These are phyloP conservation scores for Pyrochroa serraticornis DNA, from an alignment of 2,888 invertebrate species.

Conservation along the genomic window DNA sequence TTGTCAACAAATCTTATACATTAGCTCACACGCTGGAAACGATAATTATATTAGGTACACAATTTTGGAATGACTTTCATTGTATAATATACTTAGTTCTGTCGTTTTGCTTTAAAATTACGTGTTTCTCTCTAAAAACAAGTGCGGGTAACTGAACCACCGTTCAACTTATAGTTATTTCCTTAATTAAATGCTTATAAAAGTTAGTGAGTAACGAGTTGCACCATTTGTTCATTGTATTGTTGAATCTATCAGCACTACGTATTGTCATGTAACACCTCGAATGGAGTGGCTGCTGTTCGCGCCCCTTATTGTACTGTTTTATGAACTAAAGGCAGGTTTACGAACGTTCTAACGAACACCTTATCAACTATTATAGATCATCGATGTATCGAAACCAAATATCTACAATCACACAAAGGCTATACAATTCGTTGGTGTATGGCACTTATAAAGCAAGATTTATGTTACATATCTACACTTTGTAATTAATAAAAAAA, in stretches of 20 bases:
- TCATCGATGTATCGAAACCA: slow-evolving; percentile 51
- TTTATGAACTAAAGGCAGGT: slow-evolving; percentile 53
- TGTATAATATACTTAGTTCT: slow-evolving; percentile 17
- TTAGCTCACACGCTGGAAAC: slow-evolving; percentile 56
- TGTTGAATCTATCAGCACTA: slow-evolving; percentile 56
- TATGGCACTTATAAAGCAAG: slow-evolving; percentile 52
- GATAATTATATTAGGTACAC: slow-evolving; percentile 56
- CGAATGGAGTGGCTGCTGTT: slow-evolving; percentile 47
- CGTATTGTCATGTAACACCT: slow-evolving; percentile 60
- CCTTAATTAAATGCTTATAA: slow-evolving; percentile 56
- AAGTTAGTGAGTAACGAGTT: slow-evolving; percentile 54
- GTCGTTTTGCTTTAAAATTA: slow-evolving; percentile 16
- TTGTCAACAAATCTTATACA: slow-evolving; percentile 59
- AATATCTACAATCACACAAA: slow-evolving; percentile 42
- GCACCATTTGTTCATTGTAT: slow-evolving; percentile 61
- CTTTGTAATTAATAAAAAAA: slow-evolving; percentile 45
- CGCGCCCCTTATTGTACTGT: slow-evolving; percentile 54
- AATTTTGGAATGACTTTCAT: slow-evolving; percentile 57
- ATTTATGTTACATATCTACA: slow-evolving; percentile 47
- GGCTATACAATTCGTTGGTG: slow-evolving; percentile 48
- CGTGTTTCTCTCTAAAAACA: slow-evolving; percentile 29
- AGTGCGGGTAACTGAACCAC: slow-evolving; percentile 51
- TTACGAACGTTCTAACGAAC: slow-evolving; percentile 37
- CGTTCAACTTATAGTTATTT: slow-evolving; percentile 43
- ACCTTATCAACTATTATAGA: slow-evolving; percentile 22